Base-by-base conservation (phyloP, 2,888 invertebrate genomes). In the Falcaria lacertinaria region DNA sequence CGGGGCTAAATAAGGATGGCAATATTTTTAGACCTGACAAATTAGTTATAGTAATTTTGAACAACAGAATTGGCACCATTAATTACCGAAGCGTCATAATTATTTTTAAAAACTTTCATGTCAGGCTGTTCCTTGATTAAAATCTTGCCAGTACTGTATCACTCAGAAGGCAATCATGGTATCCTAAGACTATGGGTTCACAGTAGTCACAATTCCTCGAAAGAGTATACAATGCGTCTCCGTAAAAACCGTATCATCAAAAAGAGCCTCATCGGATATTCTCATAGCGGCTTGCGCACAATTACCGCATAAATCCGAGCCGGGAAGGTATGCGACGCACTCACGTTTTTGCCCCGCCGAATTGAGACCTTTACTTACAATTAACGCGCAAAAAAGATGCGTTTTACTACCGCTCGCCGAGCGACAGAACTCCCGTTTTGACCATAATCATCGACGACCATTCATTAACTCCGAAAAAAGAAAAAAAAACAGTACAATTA, bases 321-420 rank as follows among this genome's bases (percentile, higher is more conserved):
- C 14, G 37, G 37, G 14, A 13, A 4, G 37, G 14, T 15, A 37
- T 37, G 37, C 25, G 37, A 22, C 15, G 37, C 37, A 22, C 22
- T 41, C 39, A 42, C 34, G 37, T 41, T 34, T 44, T 37, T 37
- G 37, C 17, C 39, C 4, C 37, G 33, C 37, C n/a, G 53, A 57
- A 68, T 62, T 65, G 60, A 67, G 59, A 56, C 55, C 58, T 60
- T 48, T 39, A 45, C 55, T 48, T 39, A 45, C 55, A 67, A 65
- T 68, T 67, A 65, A 55, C 45, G 46, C 50, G 59, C 59, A 68
- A 67, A 67, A 66, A 66, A 41, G 15, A 25, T 25, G 33, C 37
- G 34, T 37, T 36, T 37, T 22, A 37, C 37, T 15, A 14, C 37
- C 8, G 14, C 37, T 22, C 14, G 22, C 22, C 13, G 22, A 37